These are phyloP conservation scores for Motacilla alba DNA, from an alignment of 2,113 vertebrate species.

Conservation along the genomic window DNA sequence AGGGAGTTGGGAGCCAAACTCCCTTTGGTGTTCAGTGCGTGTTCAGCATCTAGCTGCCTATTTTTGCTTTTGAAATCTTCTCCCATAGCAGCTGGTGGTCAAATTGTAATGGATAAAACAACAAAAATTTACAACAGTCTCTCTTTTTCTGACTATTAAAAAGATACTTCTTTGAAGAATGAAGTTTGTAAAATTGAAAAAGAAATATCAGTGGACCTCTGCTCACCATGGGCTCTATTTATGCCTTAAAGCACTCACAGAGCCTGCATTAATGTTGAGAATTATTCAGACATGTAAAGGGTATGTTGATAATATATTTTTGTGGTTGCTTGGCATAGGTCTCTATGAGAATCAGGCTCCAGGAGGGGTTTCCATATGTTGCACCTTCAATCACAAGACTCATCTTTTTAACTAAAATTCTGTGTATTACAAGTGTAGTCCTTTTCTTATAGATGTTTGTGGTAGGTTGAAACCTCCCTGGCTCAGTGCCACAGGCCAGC, in stretches of 20 bases:
- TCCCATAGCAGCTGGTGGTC: neutral
- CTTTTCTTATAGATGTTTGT: neutral
- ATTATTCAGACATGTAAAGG: neutral
- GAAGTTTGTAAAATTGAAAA: conserved; percentile 6
- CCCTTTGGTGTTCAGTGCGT: neutral
- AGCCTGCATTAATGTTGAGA: neutral
- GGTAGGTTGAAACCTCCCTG: neutral
- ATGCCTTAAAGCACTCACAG: neutral
- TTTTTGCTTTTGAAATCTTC: conserved; percentile 27
- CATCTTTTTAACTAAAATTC: neutral
- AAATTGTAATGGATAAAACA: neutral
- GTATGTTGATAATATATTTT: neutral
- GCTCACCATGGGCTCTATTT: neutral
- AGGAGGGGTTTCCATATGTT: neutral
- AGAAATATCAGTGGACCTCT: neutral
- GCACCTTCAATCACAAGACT: neutral
- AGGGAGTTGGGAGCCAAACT: neutral
- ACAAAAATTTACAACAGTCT: neutral
- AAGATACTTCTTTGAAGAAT: neutral
- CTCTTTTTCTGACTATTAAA: conserved; percentile 10
- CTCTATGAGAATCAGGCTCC: neutral
- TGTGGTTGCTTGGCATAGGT: neutral
- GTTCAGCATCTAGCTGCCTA: neutral
- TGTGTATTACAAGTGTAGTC: neutral
- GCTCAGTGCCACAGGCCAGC: neutral